Percentiles rank a stretch among this genome's conserved stretches.
These are phyloP conservation scores for Drosophila arawakana DNA, from an alignment of 1,140 invertebrate species.

Conservation along the genomic window DNA sequence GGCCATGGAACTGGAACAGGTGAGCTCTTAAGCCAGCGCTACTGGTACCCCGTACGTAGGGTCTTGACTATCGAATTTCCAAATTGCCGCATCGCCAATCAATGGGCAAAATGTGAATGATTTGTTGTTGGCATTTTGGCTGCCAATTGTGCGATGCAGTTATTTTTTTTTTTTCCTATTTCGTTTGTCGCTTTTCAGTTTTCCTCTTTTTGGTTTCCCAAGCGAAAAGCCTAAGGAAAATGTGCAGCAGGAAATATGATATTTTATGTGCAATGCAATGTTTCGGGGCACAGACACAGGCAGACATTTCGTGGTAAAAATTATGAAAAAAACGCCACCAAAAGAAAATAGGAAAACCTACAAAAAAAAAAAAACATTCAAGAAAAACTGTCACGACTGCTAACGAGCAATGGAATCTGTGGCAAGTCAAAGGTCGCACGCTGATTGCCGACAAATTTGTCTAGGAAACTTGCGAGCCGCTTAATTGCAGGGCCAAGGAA, in stretches of 20 bases:
- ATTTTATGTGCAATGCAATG: slow-evolving; percentile 55
- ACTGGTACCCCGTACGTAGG: slow-evolving; percentile 9
- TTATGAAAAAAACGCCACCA: slow-evolving; percentile 55
- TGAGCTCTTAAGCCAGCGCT: slow-evolving; percentile 27
- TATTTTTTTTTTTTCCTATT: slow-evolving; percentile 9
- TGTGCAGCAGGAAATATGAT: slow-evolving; percentile 77
- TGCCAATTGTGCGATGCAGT: slow-evolving; percentile 77
- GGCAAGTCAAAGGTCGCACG: slow-evolving; percentile 72
- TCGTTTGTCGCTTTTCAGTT: slow-evolving; percentile 24
- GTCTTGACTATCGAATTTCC: slow-evolving; percentile 68
- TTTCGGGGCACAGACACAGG: slow-evolving; percentile 28
- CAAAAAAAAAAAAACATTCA: slow-evolving; percentile 40
- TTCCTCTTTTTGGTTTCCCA: slow-evolving; percentile 32
- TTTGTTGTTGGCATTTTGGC: slow-evolving; percentile 81
- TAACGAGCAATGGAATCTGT: slow-evolving; percentile 70
- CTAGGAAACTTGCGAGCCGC: slow-evolving; percentile 66
- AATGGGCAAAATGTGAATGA: slow-evolving; percentile 75
- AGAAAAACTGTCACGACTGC: slow-evolving; percentile 70
- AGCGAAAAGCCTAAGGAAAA: slow-evolving; percentile 60
- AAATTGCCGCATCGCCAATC: slow-evolving; percentile 70
- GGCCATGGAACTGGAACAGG: slow-evolving; percentile 41
- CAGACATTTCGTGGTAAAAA: slow-evolving; percentile 76
- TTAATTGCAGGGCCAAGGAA: slow-evolving; percentile 59
- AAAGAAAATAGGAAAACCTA: slow-evolving; percentile 39
- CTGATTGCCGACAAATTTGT: slow-evolving; percentile 72